These are phyloP conservation scores for Clunio marinus DNA, from an alignment of 2,888 invertebrate species.

Conservation along the genomic window DNA sequence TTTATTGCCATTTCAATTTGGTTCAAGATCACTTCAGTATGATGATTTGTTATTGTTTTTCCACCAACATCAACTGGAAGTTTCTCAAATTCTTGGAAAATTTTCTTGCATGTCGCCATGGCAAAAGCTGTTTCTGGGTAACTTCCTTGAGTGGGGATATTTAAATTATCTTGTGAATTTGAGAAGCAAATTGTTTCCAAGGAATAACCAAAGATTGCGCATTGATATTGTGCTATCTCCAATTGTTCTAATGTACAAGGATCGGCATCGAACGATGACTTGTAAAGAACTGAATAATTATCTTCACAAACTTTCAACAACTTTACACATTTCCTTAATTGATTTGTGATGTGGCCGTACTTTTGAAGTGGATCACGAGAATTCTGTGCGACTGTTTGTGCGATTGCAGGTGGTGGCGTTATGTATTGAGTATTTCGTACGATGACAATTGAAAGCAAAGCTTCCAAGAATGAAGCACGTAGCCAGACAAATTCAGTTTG, in stretches of 20 bases:
- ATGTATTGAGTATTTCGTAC: slow-evolving; percentile 61
- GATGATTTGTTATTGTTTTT: slow-evolving; percentile 51
- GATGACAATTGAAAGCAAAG: slow-evolving; percentile 51
- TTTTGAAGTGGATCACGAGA: slow-evolving; percentile 73
- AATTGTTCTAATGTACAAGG: slow-evolving; percentile 70
- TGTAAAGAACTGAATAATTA: slow-evolving; percentile 70
- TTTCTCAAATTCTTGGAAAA: slow-evolving; percentile 47
- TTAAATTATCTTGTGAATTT: slow-evolving; percentile 49
- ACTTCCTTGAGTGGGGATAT: slow-evolving; percentile 47
- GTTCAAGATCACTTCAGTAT: slow-evolving; percentile 57
- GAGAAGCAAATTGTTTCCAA: slow-evolving; percentile 50
- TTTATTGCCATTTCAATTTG: slow-evolving; percentile 60
- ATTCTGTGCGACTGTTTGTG: slow-evolving; percentile 72
- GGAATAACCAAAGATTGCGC: slow-evolving; percentile 48
- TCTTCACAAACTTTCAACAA: slow-evolving; percentile 69
- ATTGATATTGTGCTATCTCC: slow-evolving; percentile 55
- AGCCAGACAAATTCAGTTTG: slow-evolving; percentile 73
- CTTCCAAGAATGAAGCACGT: slow-evolving; percentile 69
- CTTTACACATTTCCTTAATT: slow-evolving; percentile 69
- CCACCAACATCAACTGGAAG: slow-evolving; percentile 47
- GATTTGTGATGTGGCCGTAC: slow-evolving; percentile 74
- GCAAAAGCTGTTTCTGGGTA: slow-evolving; percentile 48
- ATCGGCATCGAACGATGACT: slow-evolving; percentile 82
- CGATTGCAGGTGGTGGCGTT: slow-evolving; percentile 90
- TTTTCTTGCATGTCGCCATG: slow-evolving; percentile 46